Conservation (phyloP, 2,888 invertebrate genomes). For the Slavum lentiscoides region DNA sequence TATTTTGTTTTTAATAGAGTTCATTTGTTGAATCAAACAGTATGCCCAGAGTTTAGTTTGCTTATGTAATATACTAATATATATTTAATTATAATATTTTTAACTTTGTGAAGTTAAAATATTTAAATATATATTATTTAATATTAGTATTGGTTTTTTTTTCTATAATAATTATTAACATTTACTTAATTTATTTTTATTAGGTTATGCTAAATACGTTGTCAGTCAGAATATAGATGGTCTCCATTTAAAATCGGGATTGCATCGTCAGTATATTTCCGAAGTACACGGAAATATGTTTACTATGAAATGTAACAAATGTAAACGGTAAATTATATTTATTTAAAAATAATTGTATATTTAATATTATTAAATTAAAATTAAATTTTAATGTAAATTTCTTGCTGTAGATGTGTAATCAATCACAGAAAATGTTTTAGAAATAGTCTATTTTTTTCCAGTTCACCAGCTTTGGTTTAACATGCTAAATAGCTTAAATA, state of each 20-base stretch:
- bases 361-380: not conserved
- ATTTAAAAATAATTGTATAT: not conserved
- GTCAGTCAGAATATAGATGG: slow-evolving; percentile 99
- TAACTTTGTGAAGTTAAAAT: not conserved
- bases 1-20: too few species aligned
- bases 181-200: slow-evolving; percentile 52
- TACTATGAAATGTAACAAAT: slow-evolving; percentile 87
- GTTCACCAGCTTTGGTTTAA: not conserved
- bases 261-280: slow-evolving; percentile 77
- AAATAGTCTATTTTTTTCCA: too few species aligned
- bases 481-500: not conserved
- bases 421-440: too few species aligned
- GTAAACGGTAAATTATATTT: slow-evolving; percentile 68
- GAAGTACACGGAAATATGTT: slow-evolving; percentile 99
- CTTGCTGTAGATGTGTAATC: too few species aligned
- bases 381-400: not conserved
- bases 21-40: too few species aligned
- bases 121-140: not conserved
- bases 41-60: too few species aligned
- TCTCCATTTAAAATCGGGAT: slow-evolving; percentile 87
- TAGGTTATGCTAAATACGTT: slow-evolving; percentile 77
- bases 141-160: too few species aligned
- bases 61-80: too few species aligned
- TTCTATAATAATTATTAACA: not conserved
- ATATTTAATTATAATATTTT: not conserved